phyloP scores from a whole-genome alignment of 2,888 invertebrate species.

The Lithophane socia region DNA sequence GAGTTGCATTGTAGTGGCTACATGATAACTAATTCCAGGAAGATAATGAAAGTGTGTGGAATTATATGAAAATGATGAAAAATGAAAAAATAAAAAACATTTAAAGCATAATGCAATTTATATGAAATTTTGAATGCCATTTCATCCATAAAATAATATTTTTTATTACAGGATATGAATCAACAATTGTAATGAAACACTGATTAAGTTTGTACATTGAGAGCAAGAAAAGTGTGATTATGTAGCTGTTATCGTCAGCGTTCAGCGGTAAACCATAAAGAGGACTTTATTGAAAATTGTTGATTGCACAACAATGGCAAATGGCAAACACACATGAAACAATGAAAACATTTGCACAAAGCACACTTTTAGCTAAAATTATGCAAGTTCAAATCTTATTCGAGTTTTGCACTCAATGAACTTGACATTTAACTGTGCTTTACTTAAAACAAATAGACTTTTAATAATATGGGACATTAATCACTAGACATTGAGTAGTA shows the following conservation, averaged over 20 bases:
- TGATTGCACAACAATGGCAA: constrained; percentile 88
- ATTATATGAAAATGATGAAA: background rate
- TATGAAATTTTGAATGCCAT: constrained; percentile 21
- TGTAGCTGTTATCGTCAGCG: constrained; percentile 79
- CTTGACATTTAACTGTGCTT: background rate
- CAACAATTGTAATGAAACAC: constrained; percentile 80
- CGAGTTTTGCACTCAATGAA: constrained; percentile 18
- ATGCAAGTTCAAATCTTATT: constrained; percentile 69
- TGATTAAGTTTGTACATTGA: constrained; percentile 80
- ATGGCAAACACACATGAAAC: constrained; percentile 81
- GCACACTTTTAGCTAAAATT: constrained; percentile 70
- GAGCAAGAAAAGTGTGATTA: constrained; percentile 71
- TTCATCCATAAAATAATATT: constrained; percentile 43
- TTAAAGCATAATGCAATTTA: background rate
- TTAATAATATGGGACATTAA: background rate
- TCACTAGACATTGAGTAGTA: background rate
- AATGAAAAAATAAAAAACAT: background rate
- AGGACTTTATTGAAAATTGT: constrained; percentile 88
- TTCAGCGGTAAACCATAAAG: constrained; percentile 81
- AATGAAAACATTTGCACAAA: constrained; percentile 81
- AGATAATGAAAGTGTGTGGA: background rate
- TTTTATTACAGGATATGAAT: constrained; percentile 77
- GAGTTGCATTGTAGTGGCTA: constrained; percentile 6
- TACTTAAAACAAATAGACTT: background rate
- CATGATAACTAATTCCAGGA: constrained; percentile 8